These are phyloP conservation scores for Amphimallon solstitiale DNA, from an alignment of 2,888 invertebrate genomes.

Conservation along the genomic window DNA sequence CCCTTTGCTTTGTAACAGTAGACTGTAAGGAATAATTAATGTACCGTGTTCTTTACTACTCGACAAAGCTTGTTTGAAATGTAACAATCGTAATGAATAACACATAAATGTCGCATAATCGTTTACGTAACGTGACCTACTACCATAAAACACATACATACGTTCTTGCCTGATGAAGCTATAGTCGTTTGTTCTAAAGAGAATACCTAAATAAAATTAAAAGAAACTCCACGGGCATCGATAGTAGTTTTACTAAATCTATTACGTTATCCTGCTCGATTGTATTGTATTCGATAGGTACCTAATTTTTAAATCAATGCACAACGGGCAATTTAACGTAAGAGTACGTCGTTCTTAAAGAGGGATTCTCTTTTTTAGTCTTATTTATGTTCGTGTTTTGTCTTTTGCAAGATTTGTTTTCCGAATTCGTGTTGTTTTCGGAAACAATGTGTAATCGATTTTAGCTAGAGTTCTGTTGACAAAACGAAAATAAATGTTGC, in stretches of 20 bases:
- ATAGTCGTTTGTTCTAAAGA: not conserved
- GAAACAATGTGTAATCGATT: constrained; percentile 47
- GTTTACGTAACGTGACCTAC: too few species aligned
- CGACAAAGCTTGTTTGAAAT: too few species aligned
- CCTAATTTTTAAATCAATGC: constrained; percentile 18
- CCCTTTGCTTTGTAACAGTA: too few species aligned
- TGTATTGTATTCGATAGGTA: constrained; percentile 6
- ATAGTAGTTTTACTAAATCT: not conserved
- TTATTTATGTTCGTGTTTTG: constrained; percentile 18
- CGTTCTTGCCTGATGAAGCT: too few species aligned
- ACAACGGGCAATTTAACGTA: constrained; percentile 15
- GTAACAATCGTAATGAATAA: too few species aligned
- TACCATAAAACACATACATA: too few species aligned
- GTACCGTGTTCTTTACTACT: too few species aligned
- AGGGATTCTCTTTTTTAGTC: constrained; percentile 25
- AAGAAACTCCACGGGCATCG: not conserved
- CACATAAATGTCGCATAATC: too few species aligned
- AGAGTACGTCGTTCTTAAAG: constrained; percentile 21
- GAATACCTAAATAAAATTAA: not conserved
- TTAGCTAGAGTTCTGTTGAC: constrained; percentile 39
- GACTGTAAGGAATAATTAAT: too few species aligned
- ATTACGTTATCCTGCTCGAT: constrained; percentile 3
- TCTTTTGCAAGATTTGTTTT: constrained; percentile 43
- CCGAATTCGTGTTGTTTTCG: constrained; percentile 45
- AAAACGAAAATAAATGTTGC: constrained; percentile 36